Conservation (phyloP, 2,888 invertebrate species). For the Melipona beecheii region DNA sequence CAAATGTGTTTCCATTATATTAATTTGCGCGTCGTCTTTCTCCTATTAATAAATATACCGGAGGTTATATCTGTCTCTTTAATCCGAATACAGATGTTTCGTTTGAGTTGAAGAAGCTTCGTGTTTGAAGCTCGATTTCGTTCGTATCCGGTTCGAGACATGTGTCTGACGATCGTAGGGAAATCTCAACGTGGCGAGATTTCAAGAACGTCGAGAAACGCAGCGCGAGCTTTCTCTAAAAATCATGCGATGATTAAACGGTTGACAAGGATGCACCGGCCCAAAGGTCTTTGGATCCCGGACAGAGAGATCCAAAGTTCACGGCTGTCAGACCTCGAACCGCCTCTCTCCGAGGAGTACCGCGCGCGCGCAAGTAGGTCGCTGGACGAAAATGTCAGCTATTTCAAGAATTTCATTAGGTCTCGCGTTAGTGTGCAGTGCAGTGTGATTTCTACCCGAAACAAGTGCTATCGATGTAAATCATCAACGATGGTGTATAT, state of each 20-base stretch:
- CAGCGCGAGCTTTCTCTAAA: slow-evolving; percentile 31
- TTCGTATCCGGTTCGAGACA: too few species aligned
- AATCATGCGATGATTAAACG: background rate
- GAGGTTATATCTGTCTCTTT: too few species aligned
- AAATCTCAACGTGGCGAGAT: background rate
- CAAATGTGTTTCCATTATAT: too few species aligned
- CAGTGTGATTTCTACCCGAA: slow-evolving; percentile 3
- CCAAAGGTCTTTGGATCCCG: background rate
- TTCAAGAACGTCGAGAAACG: slow-evolving; percentile 18
- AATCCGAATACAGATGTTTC: too few species aligned
- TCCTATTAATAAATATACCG: too few species aligned
- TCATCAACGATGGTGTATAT: background rate
- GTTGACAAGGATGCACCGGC: background rate
- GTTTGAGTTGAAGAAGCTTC: too few species aligned
- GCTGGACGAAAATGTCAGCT: slow-evolving; percentile 31
- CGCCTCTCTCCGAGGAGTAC: slow-evolving; percentile 13
- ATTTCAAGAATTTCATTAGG: background rate
- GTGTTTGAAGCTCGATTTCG: too few species aligned
- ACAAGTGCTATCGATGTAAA: slow-evolving; percentile 3
- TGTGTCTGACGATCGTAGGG: too few species aligned
- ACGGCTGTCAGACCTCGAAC: slow-evolving; percentile 13
- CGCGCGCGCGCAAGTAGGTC: slow-evolving; percentile 23
- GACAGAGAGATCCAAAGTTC: slow-evolving; percentile 38
- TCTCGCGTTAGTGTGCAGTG: slow-evolving; percentile 23
- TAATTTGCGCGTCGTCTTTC: too few species aligned